These are phyloP conservation scores for Zelleria hepariella DNA, from an alignment of 2,888 invertebrate species.

Conservation along the genomic window DNA sequence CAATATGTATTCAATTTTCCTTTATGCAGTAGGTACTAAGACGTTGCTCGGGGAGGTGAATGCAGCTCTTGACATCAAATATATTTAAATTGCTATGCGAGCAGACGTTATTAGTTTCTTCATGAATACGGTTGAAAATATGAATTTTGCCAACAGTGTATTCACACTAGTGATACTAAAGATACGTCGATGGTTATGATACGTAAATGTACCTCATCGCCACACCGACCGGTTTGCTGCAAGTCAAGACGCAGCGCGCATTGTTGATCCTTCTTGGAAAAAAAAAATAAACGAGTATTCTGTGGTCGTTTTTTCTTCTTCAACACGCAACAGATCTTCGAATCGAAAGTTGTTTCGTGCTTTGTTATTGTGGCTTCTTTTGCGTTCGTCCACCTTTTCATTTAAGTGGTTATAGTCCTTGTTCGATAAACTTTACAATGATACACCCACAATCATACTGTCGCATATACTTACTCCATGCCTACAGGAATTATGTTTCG, in stretches of 20 bases:
- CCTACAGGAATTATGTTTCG: background rate
- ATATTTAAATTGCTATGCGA: background rate
- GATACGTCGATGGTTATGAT: background rate
- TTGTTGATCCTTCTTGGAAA: conserved; percentile 59
- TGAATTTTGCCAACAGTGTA: too few relatives aligned
- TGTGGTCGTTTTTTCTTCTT: conserved; percentile 36
- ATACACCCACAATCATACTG: background rate
- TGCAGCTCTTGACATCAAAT: background rate
- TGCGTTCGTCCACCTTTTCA: background rate
- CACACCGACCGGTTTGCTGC: conserved; percentile 54
- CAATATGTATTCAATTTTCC: background rate
- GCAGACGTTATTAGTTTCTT: background rate
- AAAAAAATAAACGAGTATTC: conserved; percentile 44
- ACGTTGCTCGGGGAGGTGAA: background rate
- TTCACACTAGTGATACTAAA: background rate
- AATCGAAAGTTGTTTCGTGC: conserved; percentile 10
- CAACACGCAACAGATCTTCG: conserved; percentile 17
- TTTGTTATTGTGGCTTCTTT: conserved; percentile 6
- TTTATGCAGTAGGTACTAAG: background rate
- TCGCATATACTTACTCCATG: background rate
- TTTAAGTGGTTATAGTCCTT: background rate
- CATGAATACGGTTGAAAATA: background rate
- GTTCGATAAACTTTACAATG: background rate
- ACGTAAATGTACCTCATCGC: conserved; percentile 15
- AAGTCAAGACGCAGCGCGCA: conserved; percentile 39